Base-by-base conservation (phyloP, 1,140 invertebrate genomes). In the Metaphire vulgaris region DNA sequence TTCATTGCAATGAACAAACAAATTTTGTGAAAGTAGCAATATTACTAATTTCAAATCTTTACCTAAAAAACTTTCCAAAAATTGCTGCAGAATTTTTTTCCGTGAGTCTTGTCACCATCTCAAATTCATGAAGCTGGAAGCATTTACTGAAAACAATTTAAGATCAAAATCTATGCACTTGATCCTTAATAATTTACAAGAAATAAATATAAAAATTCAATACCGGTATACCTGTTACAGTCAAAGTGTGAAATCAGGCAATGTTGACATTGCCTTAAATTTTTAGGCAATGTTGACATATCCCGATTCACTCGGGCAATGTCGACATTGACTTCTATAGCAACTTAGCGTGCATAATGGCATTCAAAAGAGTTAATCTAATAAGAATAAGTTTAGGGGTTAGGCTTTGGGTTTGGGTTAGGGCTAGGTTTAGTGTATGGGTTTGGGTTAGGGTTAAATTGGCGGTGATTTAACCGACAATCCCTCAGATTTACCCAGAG, bases 51-150 rank as follows among this genome's bases (percentile, higher is more conserved):
- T n/a, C n/a, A n/a, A n/a, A n/a, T n/a, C n/a, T 79, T 81, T 79
- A 85, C 83, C 77, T 80, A 79, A 84, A 85, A 72, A 85, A 85
- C 74, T 78, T 82, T 70, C 83, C 83, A 29, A 85, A 78, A n/a
- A 83, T 77, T 77, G 82, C 82, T 69, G 83, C 82, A 41, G 83
- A 81, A 74, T 83, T 80, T 29, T 81, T 82, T 70, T 83, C 83
- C 75, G 83, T 82, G 78, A 82, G 82, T 76, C 83, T 83, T 30
- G 83, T 80, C 74, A 76, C 80, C 79, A 82, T 83, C 76, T 84
- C 82, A 81, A 81, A 85, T 26, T 83, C 82, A 72, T 76, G 69
- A 34, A 85, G 75, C 30, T 79, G 78, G 77, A 84, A 85, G 1
- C 80, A 81, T 81, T 82, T 83, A 68, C 84, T 85, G 79, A 21